A percentile compares a stretch with the other conserved stretches of the same genome.
Conservation (phyloP, 2,888 invertebrate genomes). For the Ellobium chinense region DNA sequence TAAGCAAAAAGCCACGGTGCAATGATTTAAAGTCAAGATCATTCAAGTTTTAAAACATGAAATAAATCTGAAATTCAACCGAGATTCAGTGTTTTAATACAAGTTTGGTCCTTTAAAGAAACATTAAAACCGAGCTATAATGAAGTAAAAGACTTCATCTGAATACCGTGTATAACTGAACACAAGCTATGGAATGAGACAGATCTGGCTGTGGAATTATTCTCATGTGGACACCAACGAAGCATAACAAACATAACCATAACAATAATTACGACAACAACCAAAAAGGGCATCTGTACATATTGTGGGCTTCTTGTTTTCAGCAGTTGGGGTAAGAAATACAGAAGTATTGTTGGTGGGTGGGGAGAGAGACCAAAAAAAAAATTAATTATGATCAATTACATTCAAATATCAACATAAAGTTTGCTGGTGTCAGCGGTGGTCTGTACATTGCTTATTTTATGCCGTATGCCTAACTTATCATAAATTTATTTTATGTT, state of each 20-base stretch:
- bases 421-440: neutral
- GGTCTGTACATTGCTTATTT: slow-evolving; percentile 8
- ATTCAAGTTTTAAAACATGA: too few species aligned
- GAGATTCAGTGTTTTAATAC: too few species aligned
- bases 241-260: neutral
- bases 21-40: too few species aligned
- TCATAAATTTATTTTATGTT: too few species aligned
- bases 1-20: too few species aligned
- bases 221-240: neutral
- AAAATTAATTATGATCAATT: neutral
- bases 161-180: too few species aligned
- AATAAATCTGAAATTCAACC: neutral
- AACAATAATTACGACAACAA: neutral
- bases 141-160: too few species aligned
- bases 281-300: neutral
- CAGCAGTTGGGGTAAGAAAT: slow-evolving; percentile 12
- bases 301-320: slow-evolving; percentile 4
- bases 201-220: neutral
- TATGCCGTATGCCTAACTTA: too few species aligned
- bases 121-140: too few species aligned
- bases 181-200: neutral
- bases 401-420: neutral
- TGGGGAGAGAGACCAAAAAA: neutral
- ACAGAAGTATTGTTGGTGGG: neutral
- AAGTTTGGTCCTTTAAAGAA: too few species aligned